phyloP scores from a whole-genome alignment of 1,140 invertebrate species.

The Trichonephila clavipes region DNA sequence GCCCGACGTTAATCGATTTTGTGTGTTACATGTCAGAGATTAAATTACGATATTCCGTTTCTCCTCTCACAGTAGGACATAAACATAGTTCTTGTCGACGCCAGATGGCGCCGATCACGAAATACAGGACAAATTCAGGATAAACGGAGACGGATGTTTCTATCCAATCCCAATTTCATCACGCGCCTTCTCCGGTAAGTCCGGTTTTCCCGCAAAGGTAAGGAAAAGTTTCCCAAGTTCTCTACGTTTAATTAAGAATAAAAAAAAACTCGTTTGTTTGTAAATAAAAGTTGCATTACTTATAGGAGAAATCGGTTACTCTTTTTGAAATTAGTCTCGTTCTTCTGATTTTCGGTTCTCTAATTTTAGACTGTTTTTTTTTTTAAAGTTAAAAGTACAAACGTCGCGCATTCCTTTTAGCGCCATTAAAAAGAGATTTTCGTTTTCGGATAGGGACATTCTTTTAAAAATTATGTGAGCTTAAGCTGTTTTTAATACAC shows the following conservation, averaged over 20 bases:
- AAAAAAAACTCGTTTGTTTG: no score
- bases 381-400: no score
- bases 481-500: no score
- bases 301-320: no score
- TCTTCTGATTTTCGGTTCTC: no score
- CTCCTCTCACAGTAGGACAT: constrained; percentile 4
- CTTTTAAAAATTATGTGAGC: no score
- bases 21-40: constrained; percentile 1
- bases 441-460: no score
- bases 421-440: no score
- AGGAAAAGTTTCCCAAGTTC: constrained; percentile 13
- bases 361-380: no score
- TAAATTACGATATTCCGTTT: constrained; percentile 17
- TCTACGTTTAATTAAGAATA: not conserved
- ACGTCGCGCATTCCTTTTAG: no score
- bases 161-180: constrained; percentile 10
- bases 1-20: not conserved
- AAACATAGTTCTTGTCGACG: constrained; percentile 25
- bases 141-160: constrained; percentile 9
- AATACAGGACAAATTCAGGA: constrained; percentile 20
- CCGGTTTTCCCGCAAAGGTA: not conserved
- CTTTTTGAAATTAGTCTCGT: no score
- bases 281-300: no score
- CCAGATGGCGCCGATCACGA: constrained; percentile 18
- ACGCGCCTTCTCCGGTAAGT: constrained; percentile 15